Base-by-base conservation (phyloP, 2,888 invertebrate genomes). In the Iselma pallidipennis region DNA sequence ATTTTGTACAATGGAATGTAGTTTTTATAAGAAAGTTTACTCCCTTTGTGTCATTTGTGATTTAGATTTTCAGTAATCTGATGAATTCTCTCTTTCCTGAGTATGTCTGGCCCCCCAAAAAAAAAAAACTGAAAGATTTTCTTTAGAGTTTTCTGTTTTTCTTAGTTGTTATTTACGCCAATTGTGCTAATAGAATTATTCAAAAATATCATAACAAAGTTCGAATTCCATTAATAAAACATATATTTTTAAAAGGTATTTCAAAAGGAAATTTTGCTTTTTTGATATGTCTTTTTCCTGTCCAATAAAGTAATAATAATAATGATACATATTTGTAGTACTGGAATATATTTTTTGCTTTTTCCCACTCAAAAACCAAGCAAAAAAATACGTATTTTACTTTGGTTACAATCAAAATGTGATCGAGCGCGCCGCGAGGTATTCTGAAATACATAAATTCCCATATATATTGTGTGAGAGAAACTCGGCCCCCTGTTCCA, bases 381-480 rank as follows among this genome's bases (percentile, higher is more conserved):
- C n/a, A 19, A 21, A 21, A 12, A 3, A 33, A 9, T 37, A 2
- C 21, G 69, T 70, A 70, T 72, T 75, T 72, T 73, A 69, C 71
- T 71, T 71, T 68, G 59, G 68, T 66, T 69, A 70, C 80, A 80
- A 81, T 81, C 80, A 80, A 76, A 80, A 76, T 76, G 78, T 78
- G 79, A 80, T 78, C 77, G 78, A 79, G 75, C 72, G 72, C 70
- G 79, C 80, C 80, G 71, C 74, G 73, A 79, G 79, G 80, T 78
- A 80, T 80, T 79, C 78, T 68, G 76, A 76, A 79, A 80, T 79
- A 78, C 80, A 79, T 81, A 81, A 81, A 81, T 81, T 80, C 76
- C 79, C 71, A 79, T 81, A 80, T n/a, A n/a, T 76, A 76, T 78
- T 76, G 21, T 45, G 75, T 74, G 74, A 71, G 73, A 71, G 74